Evolutionary conservation across 2,113 vertebrate genomes (phyloP), one percentile per base, ranked within the genome.

Genomic region (Drymodes brunneopygia): DNA sequence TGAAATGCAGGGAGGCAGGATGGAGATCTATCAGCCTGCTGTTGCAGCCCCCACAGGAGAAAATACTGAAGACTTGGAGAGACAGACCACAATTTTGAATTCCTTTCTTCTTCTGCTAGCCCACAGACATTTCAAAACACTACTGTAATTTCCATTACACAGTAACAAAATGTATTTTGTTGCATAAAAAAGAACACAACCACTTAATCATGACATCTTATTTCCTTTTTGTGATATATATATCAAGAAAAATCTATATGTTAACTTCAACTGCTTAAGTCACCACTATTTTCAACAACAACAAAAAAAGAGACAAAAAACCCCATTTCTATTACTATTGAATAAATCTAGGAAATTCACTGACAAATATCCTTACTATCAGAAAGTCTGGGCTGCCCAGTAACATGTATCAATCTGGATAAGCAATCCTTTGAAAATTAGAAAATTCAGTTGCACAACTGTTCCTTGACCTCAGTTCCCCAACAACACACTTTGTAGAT

Each of bases 381-480:
- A 91, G 47, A 60, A 89, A 51, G 24, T 11, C 81, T 51, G 27
- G 11, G 12, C 38, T 67, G 19, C 72, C 56, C 48, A 31, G 27
- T n/a, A 61, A 78, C 19, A 42, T 0, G 0, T 15, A n/a, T 36
- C 6, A 1, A 27, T 75, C 44, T 64, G 65, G 18, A 51, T 48
- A 74, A 96, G 24, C 11, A 74, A 15, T 36, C n/a, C 40, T 56
- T 38, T 61, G 53, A 72, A 94, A 96, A 71, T 23, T 35, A 87
- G 35, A 86, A 96, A 71, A 67, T 31, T 66, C 38, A 79, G 36
- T 27, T 81, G 29, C 21, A n/a, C 15, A 36, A 58, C 15, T 15
- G 29, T 47, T n/a, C 29, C 27, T 57, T 45, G 36, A 40, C 53
- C 35, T 65, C 27, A 5, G 35, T 10, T 78, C 29, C 24, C 35